phyloP scores from a whole-genome alignment of 2,888 invertebrate genomes.

The Nomada fabriciana region DNA sequence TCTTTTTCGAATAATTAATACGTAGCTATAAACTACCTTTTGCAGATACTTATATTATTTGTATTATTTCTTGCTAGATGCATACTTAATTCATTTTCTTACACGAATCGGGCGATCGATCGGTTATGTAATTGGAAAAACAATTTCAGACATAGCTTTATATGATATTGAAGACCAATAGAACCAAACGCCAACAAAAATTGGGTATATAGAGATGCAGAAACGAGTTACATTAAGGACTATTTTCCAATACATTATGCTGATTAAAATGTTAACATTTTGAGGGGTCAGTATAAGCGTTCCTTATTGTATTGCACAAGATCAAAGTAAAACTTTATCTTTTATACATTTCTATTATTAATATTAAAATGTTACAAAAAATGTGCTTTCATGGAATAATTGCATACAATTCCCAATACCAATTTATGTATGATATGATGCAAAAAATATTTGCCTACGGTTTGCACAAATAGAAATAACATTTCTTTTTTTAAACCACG shows the following conservation, averaged over 20 bases:
- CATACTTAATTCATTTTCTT: slow-evolving; percentile 2
- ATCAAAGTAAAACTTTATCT: slow-evolving; percentile 33
- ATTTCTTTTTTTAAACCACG: background rate
- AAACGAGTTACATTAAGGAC: background rate
- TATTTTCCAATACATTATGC: slow-evolving; percentile 21
- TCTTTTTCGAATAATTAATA: slow-evolving; percentile 41
- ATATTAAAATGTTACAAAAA: slow-evolving; percentile 38
- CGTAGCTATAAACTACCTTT: slow-evolving; percentile 50
- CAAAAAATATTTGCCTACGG: slow-evolving; percentile 12
- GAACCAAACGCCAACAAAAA: background rate
- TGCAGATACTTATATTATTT: slow-evolving; percentile 53
- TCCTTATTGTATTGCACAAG: slow-evolving; percentile 25
- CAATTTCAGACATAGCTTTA: background rate
- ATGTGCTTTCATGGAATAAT: slow-evolving; percentile 18
- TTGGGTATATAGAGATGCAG: background rate
- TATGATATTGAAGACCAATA: background rate
- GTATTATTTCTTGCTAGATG: slow-evolving; percentile 31
- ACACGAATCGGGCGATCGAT: background rate
- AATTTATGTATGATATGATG: slow-evolving; percentile 17
- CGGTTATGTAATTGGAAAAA: background rate
- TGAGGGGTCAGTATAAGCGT: slow-evolving; percentile 23
- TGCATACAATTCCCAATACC: slow-evolving; percentile 13
- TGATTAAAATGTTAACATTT: slow-evolving; percentile 2
- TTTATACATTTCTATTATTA: slow-evolving; percentile 58
- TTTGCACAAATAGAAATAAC: slow-evolving; percentile 25